Conservation (phyloP, 2,797 vertebrate genomes). For the Craterocephalus amniculus region DNA sequence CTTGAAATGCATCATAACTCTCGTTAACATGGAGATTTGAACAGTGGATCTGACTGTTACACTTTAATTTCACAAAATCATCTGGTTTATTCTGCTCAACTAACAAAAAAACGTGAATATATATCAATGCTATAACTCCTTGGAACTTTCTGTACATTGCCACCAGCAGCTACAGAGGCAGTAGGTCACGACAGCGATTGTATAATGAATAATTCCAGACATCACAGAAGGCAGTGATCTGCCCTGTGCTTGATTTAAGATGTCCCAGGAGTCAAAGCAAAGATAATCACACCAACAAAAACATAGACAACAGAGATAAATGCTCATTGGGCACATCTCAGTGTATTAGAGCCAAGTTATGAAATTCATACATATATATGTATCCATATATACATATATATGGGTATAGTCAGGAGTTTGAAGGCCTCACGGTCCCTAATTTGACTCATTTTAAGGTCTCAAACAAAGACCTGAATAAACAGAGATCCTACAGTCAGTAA, state of each 20-base stretch:
- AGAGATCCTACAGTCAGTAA: too few relatives aligned
- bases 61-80: not conserved
- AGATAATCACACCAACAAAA: constrained; percentile 45
- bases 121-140: not conserved
- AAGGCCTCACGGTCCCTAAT: not conserved
- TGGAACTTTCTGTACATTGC: not conserved
- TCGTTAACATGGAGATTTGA: constrained; percentile 17
- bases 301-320: constrained; percentile 43
- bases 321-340: constrained; percentile 20
- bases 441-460: not conserved
- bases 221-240: constrained; percentile 47
- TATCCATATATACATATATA: too few relatives aligned
- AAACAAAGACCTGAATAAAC: constrained; percentile 1
- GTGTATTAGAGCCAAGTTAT: not conserved
- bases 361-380: too few relatives aligned
- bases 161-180: constrained; percentile 16
- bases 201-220: constrained; percentile 36
- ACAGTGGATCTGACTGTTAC: constrained; percentile 6
- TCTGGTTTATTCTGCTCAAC: not conserved
- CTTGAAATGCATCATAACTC: constrained; percentile 2
- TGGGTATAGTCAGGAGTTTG: not conserved
- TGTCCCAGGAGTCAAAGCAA: constrained; percentile 56
- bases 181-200: constrained; percentile 19
- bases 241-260: constrained; percentile 33
- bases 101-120: constrained; percentile 3